Evolutionary conservation across 2,113 vertebrate genomes (phyloP), one percentile per base, ranked within the genome.

Genomic region (crab-eating macaque (Macaca fascicularis)): DNA sequence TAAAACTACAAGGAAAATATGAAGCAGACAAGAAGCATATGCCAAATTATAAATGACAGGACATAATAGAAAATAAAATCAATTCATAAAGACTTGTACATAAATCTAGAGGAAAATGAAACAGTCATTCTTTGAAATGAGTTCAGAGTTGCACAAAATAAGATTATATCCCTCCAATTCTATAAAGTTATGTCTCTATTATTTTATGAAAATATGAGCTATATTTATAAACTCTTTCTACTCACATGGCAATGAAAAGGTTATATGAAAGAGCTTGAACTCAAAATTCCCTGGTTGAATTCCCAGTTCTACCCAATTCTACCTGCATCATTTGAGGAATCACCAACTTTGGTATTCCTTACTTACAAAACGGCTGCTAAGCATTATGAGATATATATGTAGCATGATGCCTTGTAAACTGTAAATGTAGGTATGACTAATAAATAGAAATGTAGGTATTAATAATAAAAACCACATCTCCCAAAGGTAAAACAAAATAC

Each of bases 21-120:
- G 11, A 94, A 95, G 25, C 23, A 86, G 81, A 91, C 69, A 75
- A 86, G 27, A 93, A 95, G 67, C 67, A 90, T 55, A 79, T 82
- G 70, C 59, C 85, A 91, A 75, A 96, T 91, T 52, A 80, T 48
- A 93, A 94, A 83, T 90, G 27, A 95, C 76, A 89, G 48, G 23
- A 20, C 40, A 83, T 72, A 80, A 90, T 78, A 74, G 57, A 88
- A 97, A 97, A 90, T 87, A 92, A 96, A 85, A 52, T 13, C 38
- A 95, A 96, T 94, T 95, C 20, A 81, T 96, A 80, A 96, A 35
- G 32, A 94, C 89, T 74, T 89, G 25, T 45, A 57, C 48, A 92
- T 81, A 96, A 94, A 96, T 93, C 55, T 83, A 5, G 38, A 70
- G 72, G 30, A 67, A 80, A 94, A 94, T 9, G 52, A 85, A 25